Base-by-base conservation (phyloP, 1,140 invertebrate genomes). In the Papilio polytes region DNA sequence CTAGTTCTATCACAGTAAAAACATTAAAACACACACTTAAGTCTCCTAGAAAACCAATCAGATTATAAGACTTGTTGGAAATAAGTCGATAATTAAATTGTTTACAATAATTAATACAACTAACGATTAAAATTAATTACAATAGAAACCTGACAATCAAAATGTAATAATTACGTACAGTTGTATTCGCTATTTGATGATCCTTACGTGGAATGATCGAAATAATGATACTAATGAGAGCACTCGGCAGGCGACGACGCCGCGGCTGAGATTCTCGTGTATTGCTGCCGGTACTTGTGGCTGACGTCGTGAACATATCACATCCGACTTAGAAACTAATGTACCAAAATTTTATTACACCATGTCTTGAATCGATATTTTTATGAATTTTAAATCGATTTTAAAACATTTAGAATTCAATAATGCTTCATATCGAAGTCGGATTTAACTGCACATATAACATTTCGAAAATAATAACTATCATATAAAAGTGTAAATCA, bases 1-100 rank as follows among this genome's bases (percentile, higher is more conserved):
- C 90, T 92, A 94, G 86, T 88, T 91, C 92, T 94, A 94, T 94
- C 93, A 94, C 93, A 94, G 92, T 89, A 92, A 92, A 63, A 92
- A 94, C 90, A 90, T 90, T 88, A 89, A 91, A 91, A 93, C 87
- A 91, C 86, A 87, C 87, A 88, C 81, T 83, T 87, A 85, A 86
- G 84, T 82, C 74, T 80, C 20, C 77, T 78, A 63, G 36, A 59
- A 78, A 78, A 59, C 22, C 22, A 56, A 51, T 77, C 31, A 8
- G 15, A 53, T 53, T 53, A 53, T 18, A 63, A 63, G 10, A 12
- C 48, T 77, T 77, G 74, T 31, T 7, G 74, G 15, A 77, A 77
- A 51, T 48, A 78, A 78, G 51, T 78, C 51, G 31, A 78, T 56
- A n/a, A n/a, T n/a, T n/a, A 78, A 78, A 56, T 78, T 78, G 53